Evolutionary conservation across 1,140 invertebrate species (phyloP).

Genomic region (Eriocheir sinensis): DNA sequence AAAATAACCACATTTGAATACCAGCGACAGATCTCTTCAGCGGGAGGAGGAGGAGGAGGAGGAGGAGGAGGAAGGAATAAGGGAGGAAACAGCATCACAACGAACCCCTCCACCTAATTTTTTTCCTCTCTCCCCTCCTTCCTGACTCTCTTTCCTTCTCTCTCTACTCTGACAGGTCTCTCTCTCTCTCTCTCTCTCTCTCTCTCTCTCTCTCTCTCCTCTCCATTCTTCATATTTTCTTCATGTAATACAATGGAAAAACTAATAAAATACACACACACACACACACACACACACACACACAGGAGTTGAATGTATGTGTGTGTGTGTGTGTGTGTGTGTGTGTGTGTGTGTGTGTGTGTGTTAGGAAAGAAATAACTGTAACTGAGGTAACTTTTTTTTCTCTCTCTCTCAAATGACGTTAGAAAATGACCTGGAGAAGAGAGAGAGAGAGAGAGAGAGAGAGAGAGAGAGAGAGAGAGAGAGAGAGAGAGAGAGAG

Average conservation of each 20-base stretch:
- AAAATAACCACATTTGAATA: conserved; percentile 59
- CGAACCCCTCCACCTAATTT: background rate
- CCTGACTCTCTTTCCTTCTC: conserved; percentile 30
- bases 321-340: conserved; percentile 16
- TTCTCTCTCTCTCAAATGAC: conserved; percentile 42
- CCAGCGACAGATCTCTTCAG: conserved; percentile 41
- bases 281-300: too few species aligned
- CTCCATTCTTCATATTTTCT: background rate
- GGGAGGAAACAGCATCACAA: background rate
- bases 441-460: background rate
- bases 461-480: conserved; percentile 44
- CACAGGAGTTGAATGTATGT: background rate
- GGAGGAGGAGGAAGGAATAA: background rate
- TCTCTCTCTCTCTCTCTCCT: background rate
- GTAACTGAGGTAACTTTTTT: background rate
- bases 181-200: background rate
- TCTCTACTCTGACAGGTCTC: background rate
- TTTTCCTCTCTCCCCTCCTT: background rate
- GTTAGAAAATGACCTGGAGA: background rate
- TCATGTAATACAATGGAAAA: background rate
- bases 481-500: conserved; percentile 36
- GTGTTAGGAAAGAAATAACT: background rate
- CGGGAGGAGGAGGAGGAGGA: background rate
- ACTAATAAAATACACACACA: too few species aligned
- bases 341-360: conserved; percentile 51